Evolutionary conservation across 2,888 invertebrate species (phyloP).

Genomic region (Morinoia aosen): DNA sequence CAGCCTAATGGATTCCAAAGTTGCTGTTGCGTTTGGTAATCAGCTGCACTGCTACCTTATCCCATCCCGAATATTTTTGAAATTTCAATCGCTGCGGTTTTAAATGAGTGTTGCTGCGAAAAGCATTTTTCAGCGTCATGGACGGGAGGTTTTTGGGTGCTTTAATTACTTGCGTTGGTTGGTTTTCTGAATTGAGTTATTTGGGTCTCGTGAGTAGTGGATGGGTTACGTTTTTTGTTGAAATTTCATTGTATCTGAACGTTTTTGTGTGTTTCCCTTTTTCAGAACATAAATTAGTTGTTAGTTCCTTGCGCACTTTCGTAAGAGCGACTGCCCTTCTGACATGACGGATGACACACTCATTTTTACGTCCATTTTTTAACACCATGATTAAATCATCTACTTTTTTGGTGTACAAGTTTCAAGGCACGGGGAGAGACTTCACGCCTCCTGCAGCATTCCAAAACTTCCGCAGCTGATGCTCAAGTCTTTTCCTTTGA

Average conservation of each 20-base stretch:
- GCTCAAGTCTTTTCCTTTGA: not conserved
- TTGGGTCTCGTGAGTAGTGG: not conserved
- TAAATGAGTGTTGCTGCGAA: too few species aligned
- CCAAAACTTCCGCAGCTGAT: not conserved
- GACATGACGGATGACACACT: not conserved
- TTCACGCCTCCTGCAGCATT: not conserved
- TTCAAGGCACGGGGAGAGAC: not conserved
- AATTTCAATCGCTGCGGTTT: too few species aligned
- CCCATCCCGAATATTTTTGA: not conserved
- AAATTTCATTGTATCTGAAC: not conserved
- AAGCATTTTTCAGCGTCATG: not conserved
- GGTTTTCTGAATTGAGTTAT: not conserved
- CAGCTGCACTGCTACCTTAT: not conserved
- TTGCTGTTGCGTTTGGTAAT: not conserved
- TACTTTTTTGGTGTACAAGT: not conserved
- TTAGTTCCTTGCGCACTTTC: not conserved
- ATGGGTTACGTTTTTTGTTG: not conserved
- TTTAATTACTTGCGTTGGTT: not conserved
- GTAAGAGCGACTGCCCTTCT: not conserved
- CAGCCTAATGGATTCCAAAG: not conserved
- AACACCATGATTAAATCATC: not conserved
- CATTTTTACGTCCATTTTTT: not conserved
- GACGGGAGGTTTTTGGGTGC: not conserved
- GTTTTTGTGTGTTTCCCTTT: not conserved
- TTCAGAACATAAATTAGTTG: not conserved